Base-by-base conservation (phyloP, 30 jellyfish, hydroid and myxozoan genomes). In the Hydractinia echinata region DNA sequence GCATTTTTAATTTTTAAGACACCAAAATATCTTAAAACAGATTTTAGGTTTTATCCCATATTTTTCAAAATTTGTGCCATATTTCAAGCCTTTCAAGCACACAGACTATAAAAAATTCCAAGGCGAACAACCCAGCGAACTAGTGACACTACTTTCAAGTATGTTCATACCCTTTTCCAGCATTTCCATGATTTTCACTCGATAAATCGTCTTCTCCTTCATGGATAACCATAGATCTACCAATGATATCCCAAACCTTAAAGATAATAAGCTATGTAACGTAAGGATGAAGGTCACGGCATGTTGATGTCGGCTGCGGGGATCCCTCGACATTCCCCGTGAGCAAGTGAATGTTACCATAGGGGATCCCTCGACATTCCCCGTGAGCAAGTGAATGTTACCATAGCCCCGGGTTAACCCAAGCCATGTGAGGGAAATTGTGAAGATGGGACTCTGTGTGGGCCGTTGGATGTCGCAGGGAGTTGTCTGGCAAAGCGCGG, bases 181-280 rank as follows among this genome's bases (percentile, higher is more conserved):
- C 80, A 60, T 73, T 76, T 53, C 76, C 90, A 48, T 73, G 86
- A 8, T 54, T 73, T 15, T 62, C 44, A 8, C 54, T 74, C 4
- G 44, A n/a, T 19, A 69, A 49, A 39, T 73, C 91, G 73, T 81
- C 98, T 62, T 82, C 96, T 44, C 82, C 79, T 67, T 84, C 95
- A 83, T 93, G 95, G 7, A 93, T 73, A 8, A 88, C 96, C 84
- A 93, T 54, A 7, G 99, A 84, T 55, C 99, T 86, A 18, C 99
- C 99, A 76, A 93, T 93, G 49, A 93, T 73, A 82, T 93, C 99
- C 91, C 95, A 82, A 10, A 93, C 96, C 99, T 93, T 7, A 10
- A 51, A 67, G 48, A 55, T 11, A 68, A 81, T 4, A 54, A 11
- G 30, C 70, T 52, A 9, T 58, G 69, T 11, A 58, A 58, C 15